These are phyloP conservation scores for Caenorhabditis tropicalis DNA, from an alignment of 1,140 invertebrate species.

Conservation along the genomic window DNA sequence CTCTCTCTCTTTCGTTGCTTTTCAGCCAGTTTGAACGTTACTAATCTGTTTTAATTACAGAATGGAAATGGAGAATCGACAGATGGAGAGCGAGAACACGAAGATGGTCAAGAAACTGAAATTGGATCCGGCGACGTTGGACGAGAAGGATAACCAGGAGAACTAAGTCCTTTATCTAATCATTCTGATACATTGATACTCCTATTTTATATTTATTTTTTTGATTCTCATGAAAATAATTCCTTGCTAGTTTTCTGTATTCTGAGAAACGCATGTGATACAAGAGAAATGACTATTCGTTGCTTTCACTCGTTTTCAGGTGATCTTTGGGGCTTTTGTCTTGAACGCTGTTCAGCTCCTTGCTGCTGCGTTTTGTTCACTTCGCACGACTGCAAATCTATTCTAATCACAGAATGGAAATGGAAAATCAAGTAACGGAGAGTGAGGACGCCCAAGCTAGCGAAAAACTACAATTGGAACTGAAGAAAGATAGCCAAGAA, in stretches of 20 bases:
- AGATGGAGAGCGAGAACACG: constrained; percentile 35
- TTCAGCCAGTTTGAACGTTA: too few species aligned
- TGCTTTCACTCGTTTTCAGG: too few species aligned
- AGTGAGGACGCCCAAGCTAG: not conserved
- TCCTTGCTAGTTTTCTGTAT: too few species aligned
- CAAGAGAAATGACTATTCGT: too few species aligned
- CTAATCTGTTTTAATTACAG: not conserved
- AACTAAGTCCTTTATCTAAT: not conserved
- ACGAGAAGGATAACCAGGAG: not conserved
- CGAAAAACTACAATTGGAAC: constrained; percentile 13
- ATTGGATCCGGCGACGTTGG: not conserved
- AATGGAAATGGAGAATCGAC: constrained; percentile 52
- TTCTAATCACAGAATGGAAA: constrained; percentile 46
- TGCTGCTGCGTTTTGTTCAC: not conserved
- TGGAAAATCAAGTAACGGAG: constrained; percentile 46
- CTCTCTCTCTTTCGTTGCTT: too few species aligned
- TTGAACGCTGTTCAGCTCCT: not conserved
- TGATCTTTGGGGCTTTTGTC: too few species aligned
- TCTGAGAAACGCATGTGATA: too few species aligned
- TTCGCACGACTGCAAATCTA: too few species aligned
- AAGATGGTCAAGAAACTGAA: constrained; percentile 38
- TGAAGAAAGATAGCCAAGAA: not conserved
- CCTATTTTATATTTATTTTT: not conserved
- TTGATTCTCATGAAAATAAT: too few species aligned
- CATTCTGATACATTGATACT: not conserved